These are phyloP conservation scores for Parauchenoglanis punctatus DNA, from an alignment of 2,797 vertebrate species.

Conservation along the genomic window DNA sequence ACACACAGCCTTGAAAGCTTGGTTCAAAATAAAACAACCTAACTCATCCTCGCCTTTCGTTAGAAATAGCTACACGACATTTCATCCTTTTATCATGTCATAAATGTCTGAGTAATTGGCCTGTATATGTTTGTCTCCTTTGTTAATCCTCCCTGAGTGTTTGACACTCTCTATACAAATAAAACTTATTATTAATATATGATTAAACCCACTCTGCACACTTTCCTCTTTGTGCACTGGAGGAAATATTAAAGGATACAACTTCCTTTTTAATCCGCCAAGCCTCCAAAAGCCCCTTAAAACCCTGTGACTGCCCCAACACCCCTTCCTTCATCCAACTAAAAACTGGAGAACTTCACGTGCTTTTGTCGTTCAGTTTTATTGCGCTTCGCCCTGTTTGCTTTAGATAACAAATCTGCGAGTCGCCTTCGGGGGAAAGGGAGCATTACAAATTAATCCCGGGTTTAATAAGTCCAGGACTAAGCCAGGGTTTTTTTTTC, in stretches of 20 bases:
- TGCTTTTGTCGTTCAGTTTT: constrained; percentile 64
- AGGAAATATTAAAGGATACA: constrained; percentile 69
- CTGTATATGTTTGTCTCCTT: background rate
- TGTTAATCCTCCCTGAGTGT: background rate
- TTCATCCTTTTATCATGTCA: background rate
- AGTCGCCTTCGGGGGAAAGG: constrained; percentile 81
- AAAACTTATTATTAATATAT: constrained; percentile 17
- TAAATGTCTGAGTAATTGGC: constrained; percentile 7
- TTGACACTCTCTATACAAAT: background rate
- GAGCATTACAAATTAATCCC: constrained; percentile 97
- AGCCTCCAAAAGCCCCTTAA: constrained; percentile 64
- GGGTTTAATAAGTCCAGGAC: constrained; percentile 96
- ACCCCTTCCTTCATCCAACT: constrained; percentile 4
- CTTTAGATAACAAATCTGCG: constrained; percentile 81
- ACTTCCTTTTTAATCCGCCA: constrained; percentile 66
- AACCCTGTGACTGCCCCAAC: background rate
- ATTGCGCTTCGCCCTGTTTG: constrained; percentile 76
- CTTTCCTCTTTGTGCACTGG: constrained; percentile 49
- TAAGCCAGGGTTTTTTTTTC: constrained; percentile 87
- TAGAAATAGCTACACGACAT: background rate
- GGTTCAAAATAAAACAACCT: too few species aligned
- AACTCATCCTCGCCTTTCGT: background rate
- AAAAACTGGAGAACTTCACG: constrained; percentile 61
- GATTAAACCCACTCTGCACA: constrained; percentile 39
- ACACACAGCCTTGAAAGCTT: background rate